phyloP scores from a whole-genome alignment of 2,797 vertebrate genomes.

The Tadarida brasiliensis region DNA sequence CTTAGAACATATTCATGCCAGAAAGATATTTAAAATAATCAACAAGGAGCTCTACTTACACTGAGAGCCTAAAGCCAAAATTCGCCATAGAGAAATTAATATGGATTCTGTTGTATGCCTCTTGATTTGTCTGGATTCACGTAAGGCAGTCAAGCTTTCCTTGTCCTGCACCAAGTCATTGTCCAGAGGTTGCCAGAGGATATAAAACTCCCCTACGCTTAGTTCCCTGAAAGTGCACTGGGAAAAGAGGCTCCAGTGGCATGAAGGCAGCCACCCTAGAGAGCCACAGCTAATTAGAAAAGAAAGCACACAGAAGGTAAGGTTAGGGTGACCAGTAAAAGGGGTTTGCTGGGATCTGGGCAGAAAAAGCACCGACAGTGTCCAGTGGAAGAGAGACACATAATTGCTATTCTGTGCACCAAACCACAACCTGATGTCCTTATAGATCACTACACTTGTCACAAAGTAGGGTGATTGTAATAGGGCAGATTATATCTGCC shows the following conservation, averaged over 20 bases:
- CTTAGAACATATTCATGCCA: not conserved
- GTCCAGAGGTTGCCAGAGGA: not conserved
- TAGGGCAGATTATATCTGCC: not conserved
- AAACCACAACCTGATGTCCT: not conserved
- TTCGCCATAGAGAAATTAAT: not conserved
- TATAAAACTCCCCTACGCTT: not conserved
- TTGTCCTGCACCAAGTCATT: not conserved
- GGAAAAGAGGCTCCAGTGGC: not conserved
- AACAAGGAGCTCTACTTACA: not conserved
- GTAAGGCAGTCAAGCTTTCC: not conserved
- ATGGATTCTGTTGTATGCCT: not conserved
- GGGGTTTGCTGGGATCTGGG: not conserved
- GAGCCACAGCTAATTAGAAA: not conserved
- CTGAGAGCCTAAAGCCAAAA: not conserved
- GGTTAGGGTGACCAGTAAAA: not conserved
- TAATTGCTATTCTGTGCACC: slow-evolving; percentile 27
- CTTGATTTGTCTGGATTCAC: not conserved
- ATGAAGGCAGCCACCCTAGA: not conserved
- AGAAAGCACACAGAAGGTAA: slow-evolving; percentile 1
- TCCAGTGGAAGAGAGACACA: not conserved
- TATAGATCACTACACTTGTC: slow-evolving; percentile 9
- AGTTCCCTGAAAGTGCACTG: not conserved
- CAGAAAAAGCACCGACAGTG: not conserved
- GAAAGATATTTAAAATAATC: slow-evolving; percentile 47
- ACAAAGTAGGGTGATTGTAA: not conserved